Percentiles rank a stretch among this genome's conserved stretches.
These are phyloP conservation scores for Agapornis roseicollis DNA, from an alignment of 2,113 vertebrate species.

Conservation along the genomic window DNA sequence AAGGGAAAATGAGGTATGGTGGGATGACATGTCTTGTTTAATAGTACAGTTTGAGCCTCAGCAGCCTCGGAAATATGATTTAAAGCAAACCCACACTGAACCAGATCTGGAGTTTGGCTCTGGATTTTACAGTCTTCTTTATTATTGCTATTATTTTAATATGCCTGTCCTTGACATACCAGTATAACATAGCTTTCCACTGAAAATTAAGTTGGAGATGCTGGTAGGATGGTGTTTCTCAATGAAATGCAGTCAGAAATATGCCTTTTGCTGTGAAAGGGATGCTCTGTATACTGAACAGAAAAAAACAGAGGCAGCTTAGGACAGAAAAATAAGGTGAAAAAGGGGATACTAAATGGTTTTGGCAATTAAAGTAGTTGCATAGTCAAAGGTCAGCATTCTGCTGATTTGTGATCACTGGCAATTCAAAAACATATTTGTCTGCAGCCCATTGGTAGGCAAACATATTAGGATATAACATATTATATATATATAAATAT, in stretches of 20 bases:
- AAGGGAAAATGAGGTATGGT: background rate
- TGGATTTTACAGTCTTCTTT: background rate
- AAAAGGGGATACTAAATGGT: background rate
- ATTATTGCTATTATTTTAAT: conserved; percentile 24
- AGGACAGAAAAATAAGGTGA: background rate
- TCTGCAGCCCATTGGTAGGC: background rate
- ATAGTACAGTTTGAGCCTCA: background rate
- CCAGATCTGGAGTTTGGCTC: conserved; percentile 18
- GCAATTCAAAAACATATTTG: background rate
- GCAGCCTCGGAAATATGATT: conserved; percentile 18
- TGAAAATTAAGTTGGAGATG: background rate
- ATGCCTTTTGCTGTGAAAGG: background rate
- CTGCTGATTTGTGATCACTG: background rate
- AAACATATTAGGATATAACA: background rate
- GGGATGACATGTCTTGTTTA: background rate
- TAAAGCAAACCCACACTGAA: conserved; percentile 29
- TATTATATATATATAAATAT: too few species aligned
- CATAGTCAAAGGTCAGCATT: background rate
- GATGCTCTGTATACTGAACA: background rate
- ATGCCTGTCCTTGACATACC: conserved; percentile 29
- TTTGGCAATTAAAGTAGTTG: background rate
- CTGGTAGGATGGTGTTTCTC: background rate
- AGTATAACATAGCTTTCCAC: background rate
- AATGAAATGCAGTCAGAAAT: background rate
- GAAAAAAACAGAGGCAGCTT: background rate